A percentile compares a stretch with the other conserved stretches of the same genome.
Conservation (phyloP, 2,888 invertebrate genomes). For the Prosapia bicincta region DNA sequence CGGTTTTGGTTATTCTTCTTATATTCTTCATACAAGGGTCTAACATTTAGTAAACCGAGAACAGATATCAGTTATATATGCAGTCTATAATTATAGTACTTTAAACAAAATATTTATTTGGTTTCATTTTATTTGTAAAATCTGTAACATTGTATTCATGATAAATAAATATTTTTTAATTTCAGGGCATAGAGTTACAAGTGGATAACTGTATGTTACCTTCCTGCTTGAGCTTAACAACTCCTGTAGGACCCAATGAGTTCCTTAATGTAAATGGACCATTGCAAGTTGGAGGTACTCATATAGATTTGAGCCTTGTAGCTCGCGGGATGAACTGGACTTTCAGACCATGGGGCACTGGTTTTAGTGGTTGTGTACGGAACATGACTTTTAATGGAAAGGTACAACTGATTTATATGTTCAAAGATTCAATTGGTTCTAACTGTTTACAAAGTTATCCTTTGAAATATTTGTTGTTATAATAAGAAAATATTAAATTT, state of each 20-base stretch:
- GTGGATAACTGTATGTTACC: slow-evolving; percentile 71
- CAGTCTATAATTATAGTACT: too few species aligned
- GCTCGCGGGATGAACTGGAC: slow-evolving; percentile 65
- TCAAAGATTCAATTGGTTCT: too few species aligned
- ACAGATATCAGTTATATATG: too few species aligned
- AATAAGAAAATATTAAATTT: too few species aligned
- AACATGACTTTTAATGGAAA: slow-evolving; percentile 83
- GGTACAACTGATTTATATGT: slow-evolving; percentile 39
- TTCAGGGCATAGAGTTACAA: slow-evolving; percentile 65
- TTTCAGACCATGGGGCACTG: slow-evolving; percentile 62
- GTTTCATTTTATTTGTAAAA: too few species aligned
- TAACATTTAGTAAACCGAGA: too few species aligned
- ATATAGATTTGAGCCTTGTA: slow-evolving; percentile 60
- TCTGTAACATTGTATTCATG: background rate
- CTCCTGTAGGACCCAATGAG: slow-evolving; percentile 66
- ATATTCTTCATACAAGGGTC: too few species aligned
- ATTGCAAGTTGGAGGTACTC: slow-evolving; percentile 78
- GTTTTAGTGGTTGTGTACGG: slow-evolving; percentile 86
- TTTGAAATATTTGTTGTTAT: too few species aligned
- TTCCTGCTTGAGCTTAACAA: slow-evolving; percentile 65
- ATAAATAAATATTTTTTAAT: slow-evolving; percentile 26
- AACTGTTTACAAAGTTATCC: too few species aligned
- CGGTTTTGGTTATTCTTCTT: too few species aligned
- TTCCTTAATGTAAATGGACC: slow-evolving; percentile 80
- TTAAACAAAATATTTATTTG: too few species aligned